Conservation (phyloP, 2,888 invertebrate genomes). For the Drepanosiphum platanoidis region DNA sequence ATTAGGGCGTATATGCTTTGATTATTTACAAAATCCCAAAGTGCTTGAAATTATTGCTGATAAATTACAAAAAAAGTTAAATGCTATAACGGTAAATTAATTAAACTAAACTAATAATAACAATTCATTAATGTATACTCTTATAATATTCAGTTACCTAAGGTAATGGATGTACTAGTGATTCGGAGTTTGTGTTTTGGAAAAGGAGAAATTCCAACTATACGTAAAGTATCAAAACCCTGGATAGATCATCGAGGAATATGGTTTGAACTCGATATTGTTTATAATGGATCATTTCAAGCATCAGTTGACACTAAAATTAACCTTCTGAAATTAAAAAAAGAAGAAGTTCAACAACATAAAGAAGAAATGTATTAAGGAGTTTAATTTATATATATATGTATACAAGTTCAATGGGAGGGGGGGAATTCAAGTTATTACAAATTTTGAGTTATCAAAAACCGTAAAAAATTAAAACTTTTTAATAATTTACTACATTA, state of each 20-base stretch:
- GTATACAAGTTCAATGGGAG: too few relatives aligned
- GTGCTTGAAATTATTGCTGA: constrained; percentile 78
- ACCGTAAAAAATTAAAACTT: too few relatives aligned
- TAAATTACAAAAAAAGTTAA: constrained; percentile 85
- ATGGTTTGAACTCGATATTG: constrained; percentile 87
- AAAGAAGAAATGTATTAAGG: constrained; percentile 50
- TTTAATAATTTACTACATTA: too few relatives aligned
- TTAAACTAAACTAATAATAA: background rate
- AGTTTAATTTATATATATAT: too few relatives aligned
- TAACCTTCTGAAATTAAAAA: constrained; percentile 78
- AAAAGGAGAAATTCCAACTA: constrained; percentile 58
- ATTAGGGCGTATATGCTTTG: constrained; percentile 82
- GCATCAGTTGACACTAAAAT: constrained; percentile 89
- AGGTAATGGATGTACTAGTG: constrained; percentile 58
- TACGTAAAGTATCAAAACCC: constrained; percentile 50
- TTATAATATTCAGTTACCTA: constrained; percentile 44
- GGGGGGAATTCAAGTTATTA: too few relatives aligned
- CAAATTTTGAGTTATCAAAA: too few relatives aligned
- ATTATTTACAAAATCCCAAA: constrained; percentile 79
- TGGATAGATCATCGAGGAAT: constrained; percentile 71
- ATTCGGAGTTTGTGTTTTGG: constrained; percentile 59
- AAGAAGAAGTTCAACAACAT: constrained; percentile 52
- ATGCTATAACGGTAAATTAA: constrained; percentile 77
- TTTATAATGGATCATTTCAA: constrained; percentile 80
- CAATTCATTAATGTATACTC: background rate